Conservation (phyloP, 2,113 vertebrate genomes). For the Chitala chitala region DNA sequence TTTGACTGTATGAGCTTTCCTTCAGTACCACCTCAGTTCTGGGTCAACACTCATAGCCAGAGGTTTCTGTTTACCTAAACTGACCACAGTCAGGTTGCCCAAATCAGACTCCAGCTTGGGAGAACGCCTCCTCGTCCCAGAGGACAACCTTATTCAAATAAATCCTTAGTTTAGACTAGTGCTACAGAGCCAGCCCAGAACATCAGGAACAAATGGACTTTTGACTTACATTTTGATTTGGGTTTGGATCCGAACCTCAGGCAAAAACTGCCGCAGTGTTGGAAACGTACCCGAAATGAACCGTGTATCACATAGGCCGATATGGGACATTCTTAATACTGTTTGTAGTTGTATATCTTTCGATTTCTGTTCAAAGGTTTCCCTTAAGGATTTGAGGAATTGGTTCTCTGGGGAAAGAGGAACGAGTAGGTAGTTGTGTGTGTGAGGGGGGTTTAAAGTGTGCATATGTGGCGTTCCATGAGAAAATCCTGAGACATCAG, state of each 20-base stretch:
- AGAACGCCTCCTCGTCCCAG: conserved; percentile 15
- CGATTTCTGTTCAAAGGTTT: background rate
- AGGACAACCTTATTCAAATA: background rate
- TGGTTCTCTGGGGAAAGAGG: background rate
- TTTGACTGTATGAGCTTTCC: no score
- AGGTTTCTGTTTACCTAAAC: conserved; percentile 2
- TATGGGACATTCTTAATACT: no score
- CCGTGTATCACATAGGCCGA: background rate
- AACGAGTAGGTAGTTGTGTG: background rate
- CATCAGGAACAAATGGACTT: background rate
- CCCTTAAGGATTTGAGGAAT: background rate
- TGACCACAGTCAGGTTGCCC: conserved; percentile 15
- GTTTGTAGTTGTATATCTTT: background rate
- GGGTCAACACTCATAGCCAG: background rate
- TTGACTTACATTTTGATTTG: background rate
- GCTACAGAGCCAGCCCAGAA: background rate
- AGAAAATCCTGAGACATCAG: background rate
- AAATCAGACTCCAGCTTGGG: conserved; percentile 25
- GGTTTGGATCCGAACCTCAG: background rate
- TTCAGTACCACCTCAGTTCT: background rate
- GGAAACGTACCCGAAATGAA: background rate
- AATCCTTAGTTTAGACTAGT: background rate
- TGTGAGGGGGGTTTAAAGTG: background rate
- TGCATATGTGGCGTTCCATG: background rate
- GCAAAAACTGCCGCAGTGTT: background rate